Base-by-base conservation (phyloP, 35 echinoderm and acorn worm species). In the Acanthaster planci region DNA sequence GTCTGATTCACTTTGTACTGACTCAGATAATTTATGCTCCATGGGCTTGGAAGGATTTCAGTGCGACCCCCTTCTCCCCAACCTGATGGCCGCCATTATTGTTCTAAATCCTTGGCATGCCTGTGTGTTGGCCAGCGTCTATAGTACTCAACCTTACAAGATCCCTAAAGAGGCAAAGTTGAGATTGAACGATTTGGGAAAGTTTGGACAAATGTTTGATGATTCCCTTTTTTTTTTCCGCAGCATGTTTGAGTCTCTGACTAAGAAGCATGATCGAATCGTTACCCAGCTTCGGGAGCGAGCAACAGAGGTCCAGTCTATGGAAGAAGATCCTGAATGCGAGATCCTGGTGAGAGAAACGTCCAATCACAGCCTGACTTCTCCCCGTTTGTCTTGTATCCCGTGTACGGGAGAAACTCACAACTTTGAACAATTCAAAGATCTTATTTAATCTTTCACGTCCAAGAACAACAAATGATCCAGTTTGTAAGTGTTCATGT, bases 161-260 rank as follows among this genome's bases (percentile, higher is more conserved):
- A 17, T 27, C 60, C 42, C 36, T 31, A 34, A 84, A 80, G 27
- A 17, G 27, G 55, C 59, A 23, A 31, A 23, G 50, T 60, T 59
- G 8, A 64, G 8, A 79, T 79, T 6, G 2, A 21, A 79, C 7
- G 19, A 35, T 39, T 34, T 79, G 38, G 37, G 19, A 10, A 82
- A 7, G 23, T 54, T 54, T 35, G 7, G 39, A 10, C 2, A 3
- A 4, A 58, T 7, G n/a, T 54, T 82, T 10, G 12, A 53, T 82
- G n/a, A 18, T 82, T 54, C 40, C 79, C 15, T 87, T 4, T 90
- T 84, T 7, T 76, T 92, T 14, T 87, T 60, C 64, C 54, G 26
- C 44, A 99, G 96, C 85, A 89, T 99, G 89, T 99, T 99, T 91
- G 96, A 99, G 56, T 84, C 93, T 17, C 64, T 99, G 86, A 94